Percentiles rank a stretch among this genome's conserved stretches.
These are phyloP conservation scores for Eufriesea mexicana DNA, from an alignment of 1,140 invertebrate species.

Conservation along the genomic window DNA sequence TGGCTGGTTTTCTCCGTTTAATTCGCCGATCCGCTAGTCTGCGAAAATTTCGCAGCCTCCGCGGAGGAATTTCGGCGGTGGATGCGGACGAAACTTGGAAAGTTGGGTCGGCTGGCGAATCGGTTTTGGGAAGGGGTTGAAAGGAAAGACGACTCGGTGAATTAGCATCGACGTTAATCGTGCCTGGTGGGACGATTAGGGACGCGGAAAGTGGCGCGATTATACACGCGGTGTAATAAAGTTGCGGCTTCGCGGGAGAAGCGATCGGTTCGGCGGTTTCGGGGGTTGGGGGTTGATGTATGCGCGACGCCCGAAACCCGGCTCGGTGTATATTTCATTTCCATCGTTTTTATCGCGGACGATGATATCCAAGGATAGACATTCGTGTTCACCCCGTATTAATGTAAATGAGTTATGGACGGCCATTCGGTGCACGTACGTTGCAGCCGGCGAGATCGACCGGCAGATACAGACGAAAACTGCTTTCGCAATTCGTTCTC, in stretches of 20 bases:
- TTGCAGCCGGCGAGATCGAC: slow-evolving; percentile 58
- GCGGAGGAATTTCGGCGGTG: background rate
- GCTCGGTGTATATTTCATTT: slow-evolving; percentile 33
- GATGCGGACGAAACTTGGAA: background rate
- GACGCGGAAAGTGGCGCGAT: slow-evolving; percentile 3
- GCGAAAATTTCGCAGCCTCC: background rate
- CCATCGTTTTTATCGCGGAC: slow-evolving; percentile 39
- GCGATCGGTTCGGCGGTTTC: background rate
- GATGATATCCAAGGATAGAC: slow-evolving; percentile 50
- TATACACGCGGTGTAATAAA: slow-evolving; percentile 13
- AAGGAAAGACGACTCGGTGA: slow-evolving; percentile 12
- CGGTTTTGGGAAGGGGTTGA: background rate
- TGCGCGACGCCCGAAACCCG: background rate
- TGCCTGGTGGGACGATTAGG: background rate
- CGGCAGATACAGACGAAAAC: slow-evolving; percentile 59
- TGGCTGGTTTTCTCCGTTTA: too few relatives aligned
- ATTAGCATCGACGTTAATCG: slow-evolving; percentile 30
- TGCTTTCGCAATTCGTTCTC: slow-evolving; percentile 26
- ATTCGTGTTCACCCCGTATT: slow-evolving; percentile 62
- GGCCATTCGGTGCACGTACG: slow-evolving; percentile 61
- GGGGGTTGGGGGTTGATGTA: slow-evolving; percentile 2
- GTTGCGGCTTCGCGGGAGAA: slow-evolving; percentile 1
- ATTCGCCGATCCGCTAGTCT: background rate
- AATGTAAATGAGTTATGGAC: slow-evolving; percentile 66
- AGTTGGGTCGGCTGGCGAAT: background rate